A percentile compares a stretch with the other conserved stretches of the same genome.
Conservation (phyloP, 2,797 vertebrate species). For the Leptoclinus maculatus region DNA sequence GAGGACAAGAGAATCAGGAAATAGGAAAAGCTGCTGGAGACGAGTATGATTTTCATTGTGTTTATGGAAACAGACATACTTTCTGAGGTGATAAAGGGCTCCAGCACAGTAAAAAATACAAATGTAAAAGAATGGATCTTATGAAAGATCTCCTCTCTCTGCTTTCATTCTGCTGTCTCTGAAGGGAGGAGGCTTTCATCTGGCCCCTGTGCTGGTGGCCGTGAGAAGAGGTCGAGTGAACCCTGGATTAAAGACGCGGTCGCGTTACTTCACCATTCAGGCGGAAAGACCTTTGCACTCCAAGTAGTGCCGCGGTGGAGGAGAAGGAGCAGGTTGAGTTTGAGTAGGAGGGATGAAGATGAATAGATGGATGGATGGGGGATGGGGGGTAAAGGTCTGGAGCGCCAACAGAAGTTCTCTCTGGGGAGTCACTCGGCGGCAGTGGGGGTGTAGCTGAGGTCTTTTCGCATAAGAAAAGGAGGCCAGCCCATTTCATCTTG, state of each 20-base stretch:
- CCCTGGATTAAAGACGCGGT: conserved; percentile 50
- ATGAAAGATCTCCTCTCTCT: conserved; percentile 42
- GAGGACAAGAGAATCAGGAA: conserved; percentile 59
- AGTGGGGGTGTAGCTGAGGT: conserved; percentile 71
- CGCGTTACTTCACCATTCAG: conserved; percentile 57
- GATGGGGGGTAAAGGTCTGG: conserved; percentile 70
- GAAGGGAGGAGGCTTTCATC: conserved; percentile 72
- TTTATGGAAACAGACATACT: conserved; percentile 60
- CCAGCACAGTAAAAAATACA: conserved; percentile 8
- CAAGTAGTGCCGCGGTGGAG: conserved; percentile 56
- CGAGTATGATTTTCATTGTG: conserved; percentile 13
- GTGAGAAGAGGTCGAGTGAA: conserved; percentile 54
- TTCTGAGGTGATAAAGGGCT: conserved; percentile 29
- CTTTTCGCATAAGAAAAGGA: conserved; percentile 84
- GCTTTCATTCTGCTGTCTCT: conserved; percentile 60
- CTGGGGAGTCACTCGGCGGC: conserved; percentile 79
- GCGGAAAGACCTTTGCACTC: conserved; percentile 77
- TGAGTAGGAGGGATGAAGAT: conserved; percentile 70
- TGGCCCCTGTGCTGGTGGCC: conserved; percentile 55
- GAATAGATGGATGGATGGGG: conserved; percentile 72
- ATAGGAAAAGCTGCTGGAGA: conserved; percentile 51
- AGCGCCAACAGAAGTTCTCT: conserved; percentile 84
- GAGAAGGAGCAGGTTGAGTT: conserved; percentile 76
- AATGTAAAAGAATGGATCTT: conserved; percentile 18
- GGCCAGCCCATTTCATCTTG: conserved; percentile 81